Conservation (phyloP, 2,888 invertebrate genomes). For the Trichopria drosophilae region DNA sequence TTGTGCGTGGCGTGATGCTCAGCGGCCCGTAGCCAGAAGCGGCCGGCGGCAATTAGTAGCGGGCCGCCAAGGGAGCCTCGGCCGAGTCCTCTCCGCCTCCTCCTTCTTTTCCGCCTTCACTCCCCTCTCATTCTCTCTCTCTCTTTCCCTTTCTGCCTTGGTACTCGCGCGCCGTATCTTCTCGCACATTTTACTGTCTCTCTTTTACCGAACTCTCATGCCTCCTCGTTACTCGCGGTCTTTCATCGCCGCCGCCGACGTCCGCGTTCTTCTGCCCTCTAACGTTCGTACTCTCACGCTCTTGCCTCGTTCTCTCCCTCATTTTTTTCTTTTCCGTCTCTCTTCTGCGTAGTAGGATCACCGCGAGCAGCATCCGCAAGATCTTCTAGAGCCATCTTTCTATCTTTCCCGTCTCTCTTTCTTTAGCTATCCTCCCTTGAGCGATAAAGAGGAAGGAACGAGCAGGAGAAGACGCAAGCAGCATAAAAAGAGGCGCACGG, state of each 20-base stretch:
- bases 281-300: background rate
- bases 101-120: slow-evolving; percentile 43
- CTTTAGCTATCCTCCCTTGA: too few relatives aligned
- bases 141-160: slow-evolving; percentile 23
- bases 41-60: slow-evolving; percentile 57
- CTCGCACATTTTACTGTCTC: slow-evolving; percentile 19
- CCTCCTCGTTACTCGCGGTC: too few relatives aligned
- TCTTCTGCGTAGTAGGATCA: too few relatives aligned
- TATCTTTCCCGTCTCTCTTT: slow-evolving; percentile 7
- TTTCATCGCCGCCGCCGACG: slow-evolving; percentile 15
- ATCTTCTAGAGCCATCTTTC: too few relatives aligned
- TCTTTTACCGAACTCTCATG: slow-evolving; percentile 9
- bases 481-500: slow-evolving; percentile 48
- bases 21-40: slow-evolving; percentile 56
- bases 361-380: too few relatives aligned
- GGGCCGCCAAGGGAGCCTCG: slow-evolving; percentile 53
- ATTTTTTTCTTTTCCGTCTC: too few relatives aligned
- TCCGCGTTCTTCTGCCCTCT: too few relatives aligned
- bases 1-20: slow-evolving; percentile 52
- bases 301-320: slow-evolving; percentile 9
- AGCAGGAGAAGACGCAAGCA: slow-evolving; percentile 42
- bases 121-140: slow-evolving; percentile 34
- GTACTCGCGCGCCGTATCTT: slow-evolving; percentile 28
- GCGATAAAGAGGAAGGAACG: slow-evolving; percentile 27
- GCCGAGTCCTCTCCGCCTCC: slow-evolving; percentile 40